Evolutionary conservation across 2,113 vertebrate species (phyloP), one percentile per base, ranked within the genome.

Genomic region (Heterochromis multidens): DNA sequence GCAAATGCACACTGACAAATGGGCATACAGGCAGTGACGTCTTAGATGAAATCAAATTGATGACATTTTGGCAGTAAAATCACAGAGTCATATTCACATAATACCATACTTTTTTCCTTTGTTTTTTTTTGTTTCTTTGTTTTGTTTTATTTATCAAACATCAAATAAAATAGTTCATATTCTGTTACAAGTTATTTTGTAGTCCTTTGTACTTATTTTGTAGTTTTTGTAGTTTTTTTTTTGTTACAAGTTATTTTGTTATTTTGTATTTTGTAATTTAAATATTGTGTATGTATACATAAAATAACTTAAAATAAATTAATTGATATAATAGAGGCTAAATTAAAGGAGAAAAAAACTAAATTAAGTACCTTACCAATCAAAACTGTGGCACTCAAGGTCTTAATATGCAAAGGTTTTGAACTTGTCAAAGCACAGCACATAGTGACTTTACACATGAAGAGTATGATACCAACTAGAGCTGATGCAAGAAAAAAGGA

Each of bases 391-490:
- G 29, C 29, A 58, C 7, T 74, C 70, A 46, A 19, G n/a, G 14
- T 13, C 17, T 23, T 79, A 58, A 43, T 19, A 78, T 52, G 37
- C n/a, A 74, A 58, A 59, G 77, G 62, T 86, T 88, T 88, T 86
- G 59, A 91, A 81, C 63, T 77, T 56, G 3, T 46, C 25, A 60
- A 67, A 80, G 49, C 40, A 61, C 25, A 57, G 57, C 77, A 62
- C 43, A 83, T 60, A 23, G 35, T 81, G 43, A 77, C 56, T 88
- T 82, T 63, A 74, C 62, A 80, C 59, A 82, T 46, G 40, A 58
- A 81, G 43, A 5, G 37, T 74, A 74, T 54, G 70, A 74, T 74
- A 62, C 67, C 8, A 16, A 46, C 27, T 49, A 40, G 52, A 74
- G 25, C 8, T 52, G 23, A 74, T 52, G 25, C 31, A 83, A 74